Conservation (phyloP, 2,888 invertebrate species). For the Microchrysa polita region DNA sequence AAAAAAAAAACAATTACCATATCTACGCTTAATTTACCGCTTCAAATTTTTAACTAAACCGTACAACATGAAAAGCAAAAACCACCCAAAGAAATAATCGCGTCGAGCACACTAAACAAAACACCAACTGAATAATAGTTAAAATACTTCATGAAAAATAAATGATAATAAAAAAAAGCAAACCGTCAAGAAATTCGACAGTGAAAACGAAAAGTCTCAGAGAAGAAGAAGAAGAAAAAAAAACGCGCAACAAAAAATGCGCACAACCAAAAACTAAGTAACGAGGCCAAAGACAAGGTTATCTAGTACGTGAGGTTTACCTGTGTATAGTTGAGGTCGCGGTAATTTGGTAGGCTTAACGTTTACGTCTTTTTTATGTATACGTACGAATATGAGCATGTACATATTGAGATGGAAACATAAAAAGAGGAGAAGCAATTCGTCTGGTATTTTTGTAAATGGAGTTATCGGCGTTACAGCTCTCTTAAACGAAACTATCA, state of each 20-base stretch:
- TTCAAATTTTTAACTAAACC: too few relatives aligned
- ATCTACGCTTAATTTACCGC: too few relatives aligned
- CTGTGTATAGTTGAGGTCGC: not conserved
- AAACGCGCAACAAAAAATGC: not conserved
- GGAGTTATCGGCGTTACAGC: slow-evolving; percentile 1
- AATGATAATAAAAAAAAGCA: too few relatives aligned
- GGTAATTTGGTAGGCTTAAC: slow-evolving; percentile 5
- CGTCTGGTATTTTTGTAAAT: not conserved
- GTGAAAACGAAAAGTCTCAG: slow-evolving; percentile 16
- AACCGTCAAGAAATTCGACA: slow-evolving; percentile 4
- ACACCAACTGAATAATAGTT: too few relatives aligned
- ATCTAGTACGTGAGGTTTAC: slow-evolving; percentile 20
- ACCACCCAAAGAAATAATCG: too few relatives aligned
- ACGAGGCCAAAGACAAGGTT: slow-evolving; percentile 48
- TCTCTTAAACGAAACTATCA: not conserved
- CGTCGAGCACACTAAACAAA: too few relatives aligned
- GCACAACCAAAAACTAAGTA: slow-evolving; percentile 36
- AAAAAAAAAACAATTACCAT: too few relatives aligned
- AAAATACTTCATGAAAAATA: not conserved
- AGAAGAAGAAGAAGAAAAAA: too few relatives aligned
- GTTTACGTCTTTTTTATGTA: not conserved
- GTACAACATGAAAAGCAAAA: too few relatives aligned
- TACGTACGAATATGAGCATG: too few relatives aligned
- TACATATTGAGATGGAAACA: too few relatives aligned
- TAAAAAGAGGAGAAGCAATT: too few relatives aligned